phyloP scores from a whole-genome alignment of 92 coral and sea anemone genomes.

The Actinostola sp. region DNA sequence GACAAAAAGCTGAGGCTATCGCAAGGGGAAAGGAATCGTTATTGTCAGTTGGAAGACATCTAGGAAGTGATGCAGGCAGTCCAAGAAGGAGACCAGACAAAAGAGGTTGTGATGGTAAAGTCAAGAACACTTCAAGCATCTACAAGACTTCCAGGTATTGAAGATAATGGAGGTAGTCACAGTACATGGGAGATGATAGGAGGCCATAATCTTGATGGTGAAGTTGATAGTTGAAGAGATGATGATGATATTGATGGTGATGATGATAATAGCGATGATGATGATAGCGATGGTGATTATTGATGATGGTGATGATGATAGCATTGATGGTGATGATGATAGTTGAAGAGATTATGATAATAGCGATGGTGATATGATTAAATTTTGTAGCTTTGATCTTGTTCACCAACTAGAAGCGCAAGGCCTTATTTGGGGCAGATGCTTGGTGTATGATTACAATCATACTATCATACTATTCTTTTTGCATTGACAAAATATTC shows the following conservation, averaged over 20 bases:
- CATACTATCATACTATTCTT: no score
- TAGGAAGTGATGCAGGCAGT: not conserved
- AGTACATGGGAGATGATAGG: no score
- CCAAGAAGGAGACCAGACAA: constrained; percentile 23
- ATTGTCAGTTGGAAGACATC: constrained; percentile 37
- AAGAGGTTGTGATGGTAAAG: constrained; percentile 11
- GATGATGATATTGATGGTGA: not conserved
- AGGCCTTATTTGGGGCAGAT: no score
- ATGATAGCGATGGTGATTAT: not conserved
- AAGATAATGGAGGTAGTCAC: no score
- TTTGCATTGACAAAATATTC: no score
- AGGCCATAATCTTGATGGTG: not conserved
- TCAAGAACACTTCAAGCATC: not conserved
- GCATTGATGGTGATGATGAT: no score
- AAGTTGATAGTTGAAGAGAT: not conserved
- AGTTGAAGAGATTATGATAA: no score
- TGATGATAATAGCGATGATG: not conserved
- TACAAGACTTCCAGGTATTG: no score
- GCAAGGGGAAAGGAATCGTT: constrained; percentile 58
- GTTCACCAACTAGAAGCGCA: no score
- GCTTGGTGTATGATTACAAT: no score
- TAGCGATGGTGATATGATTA: no score
- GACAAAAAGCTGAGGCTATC: constrained; percentile 64
- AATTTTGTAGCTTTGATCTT: no score
- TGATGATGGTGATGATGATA: not conserved